A percentile compares a stretch with the other conserved stretches of the same genome.
These are phyloP conservation scores for Arremon aurantiirostris DNA, from an alignment of 2,797 vertebrate genomes.

Conservation along the genomic window DNA sequence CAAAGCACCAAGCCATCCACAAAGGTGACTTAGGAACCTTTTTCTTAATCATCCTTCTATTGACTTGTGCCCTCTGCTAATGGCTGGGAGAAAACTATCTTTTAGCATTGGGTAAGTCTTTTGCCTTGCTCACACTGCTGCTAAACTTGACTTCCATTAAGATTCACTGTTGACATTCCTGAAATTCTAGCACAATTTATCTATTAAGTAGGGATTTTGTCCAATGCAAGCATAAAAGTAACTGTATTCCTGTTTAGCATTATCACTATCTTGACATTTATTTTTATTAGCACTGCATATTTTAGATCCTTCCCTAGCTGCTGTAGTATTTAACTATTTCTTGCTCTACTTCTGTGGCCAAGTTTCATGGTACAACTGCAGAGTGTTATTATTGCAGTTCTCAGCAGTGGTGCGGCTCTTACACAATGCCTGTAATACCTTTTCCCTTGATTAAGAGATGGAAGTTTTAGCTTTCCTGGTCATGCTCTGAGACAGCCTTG, in stretches of 20 bases:
- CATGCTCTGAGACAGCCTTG: not conserved
- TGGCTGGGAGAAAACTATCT: not conserved
- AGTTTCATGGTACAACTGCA: not conserved
- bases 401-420: not conserved
- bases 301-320: constrained; percentile 12
- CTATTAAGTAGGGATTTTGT: constrained; percentile 70
- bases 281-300: constrained; percentile 66
- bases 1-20: not conserved
- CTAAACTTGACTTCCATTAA: constrained; percentile 13
- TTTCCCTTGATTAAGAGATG: not conserved
- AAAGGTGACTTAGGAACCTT: not conserved
- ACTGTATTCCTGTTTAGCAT: constrained; percentile 62
- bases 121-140: not conserved
- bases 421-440: not conserved
- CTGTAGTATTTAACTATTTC: constrained; percentile 46
- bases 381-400: not conserved
- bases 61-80: not conserved
- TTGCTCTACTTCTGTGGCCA: not conserved
- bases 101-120: not conserved
- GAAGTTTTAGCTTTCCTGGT: not conserved
- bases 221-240: constrained; percentile 65
- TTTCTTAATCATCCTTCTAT: not conserved
- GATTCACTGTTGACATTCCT: constrained; percentile 56
- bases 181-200: constrained; percentile 71
- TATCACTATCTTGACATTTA: constrained; percentile 72